A percentile compares a stretch with the other conserved stretches of the same genome.
Conservation (phyloP, 53 echinoderm and acorn worm genomes). For the Paracentrotus lividus region DNA sequence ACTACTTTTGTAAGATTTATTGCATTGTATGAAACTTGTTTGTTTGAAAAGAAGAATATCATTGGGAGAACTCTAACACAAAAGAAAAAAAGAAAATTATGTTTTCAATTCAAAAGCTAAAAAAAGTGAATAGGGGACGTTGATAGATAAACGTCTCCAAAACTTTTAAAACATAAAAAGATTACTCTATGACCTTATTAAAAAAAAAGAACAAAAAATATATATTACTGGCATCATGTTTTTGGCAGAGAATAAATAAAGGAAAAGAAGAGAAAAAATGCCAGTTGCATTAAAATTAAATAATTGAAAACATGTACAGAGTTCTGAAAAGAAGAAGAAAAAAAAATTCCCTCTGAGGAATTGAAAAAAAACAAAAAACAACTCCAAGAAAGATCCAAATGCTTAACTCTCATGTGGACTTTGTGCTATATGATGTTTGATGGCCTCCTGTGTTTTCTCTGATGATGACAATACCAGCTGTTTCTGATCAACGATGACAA, state of each 20-base stretch:
- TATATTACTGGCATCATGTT: not conserved
- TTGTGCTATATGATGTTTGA: not conserved
- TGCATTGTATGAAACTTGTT: not conserved
- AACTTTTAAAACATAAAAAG: constrained; percentile 14
- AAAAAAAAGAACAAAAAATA: not conserved
- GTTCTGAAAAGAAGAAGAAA: constrained; percentile 30
- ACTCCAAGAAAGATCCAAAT: constrained; percentile 32
- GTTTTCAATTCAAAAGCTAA: constrained; percentile 24
- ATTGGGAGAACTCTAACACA: constrained; percentile 34
- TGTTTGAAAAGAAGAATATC: constrained; percentile 40
- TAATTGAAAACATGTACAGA: constrained; percentile 45
- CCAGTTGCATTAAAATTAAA: constrained; percentile 8
- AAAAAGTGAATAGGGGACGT: not conserved
- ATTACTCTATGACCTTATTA: not conserved
- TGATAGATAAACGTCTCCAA: not conserved
- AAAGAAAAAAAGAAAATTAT: constrained; percentile 4
- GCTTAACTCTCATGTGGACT: constrained; percentile 12
- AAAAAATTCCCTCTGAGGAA: not conserved
- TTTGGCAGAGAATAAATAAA: not conserved
- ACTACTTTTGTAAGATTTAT: constrained; percentile 47
- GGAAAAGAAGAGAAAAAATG: constrained; percentile 14
- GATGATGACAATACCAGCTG: not conserved
- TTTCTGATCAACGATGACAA: not conserved
- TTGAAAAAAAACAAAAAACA: constrained; percentile 47
- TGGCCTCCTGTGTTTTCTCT: not conserved